Evolutionary conservation across 2,113 vertebrate genomes (phyloP).

Genomic region (Periophthalmus modestus): DNA sequence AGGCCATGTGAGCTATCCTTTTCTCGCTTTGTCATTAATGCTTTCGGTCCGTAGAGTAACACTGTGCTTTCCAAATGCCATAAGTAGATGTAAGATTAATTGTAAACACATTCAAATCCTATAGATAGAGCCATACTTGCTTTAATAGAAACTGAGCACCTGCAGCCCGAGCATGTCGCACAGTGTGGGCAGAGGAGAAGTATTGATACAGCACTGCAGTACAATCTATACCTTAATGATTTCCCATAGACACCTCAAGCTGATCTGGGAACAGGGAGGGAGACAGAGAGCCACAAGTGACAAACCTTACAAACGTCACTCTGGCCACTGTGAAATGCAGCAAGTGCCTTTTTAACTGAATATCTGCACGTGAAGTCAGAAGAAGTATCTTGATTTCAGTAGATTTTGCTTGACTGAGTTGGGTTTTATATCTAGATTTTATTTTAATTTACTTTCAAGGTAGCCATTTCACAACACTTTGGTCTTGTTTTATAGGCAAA

Average conservation of each 20-base stretch:
- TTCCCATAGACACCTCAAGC: slow-evolving; percentile 68
- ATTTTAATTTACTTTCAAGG: too few species aligned
- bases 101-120: slow-evolving; percentile 9
- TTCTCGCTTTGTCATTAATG: too few species aligned
- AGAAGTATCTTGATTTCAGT: too few species aligned
- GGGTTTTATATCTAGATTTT: too few species aligned
- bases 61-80: too few species aligned
- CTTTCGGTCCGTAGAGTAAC: too few species aligned
- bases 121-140: slow-evolving; percentile 33
- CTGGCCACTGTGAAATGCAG: background rate
- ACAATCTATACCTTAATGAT: slow-evolving; percentile 68
- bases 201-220: slow-evolving; percentile 60
- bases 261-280: slow-evolving; percentile 58
- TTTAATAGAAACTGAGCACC: slow-evolving; percentile 25
- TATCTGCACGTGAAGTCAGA: background rate
- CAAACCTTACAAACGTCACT: background rate
- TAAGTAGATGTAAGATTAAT: background rate
- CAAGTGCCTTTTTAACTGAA: background rate
- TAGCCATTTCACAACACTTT: too few species aligned
- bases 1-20: too few species aligned
- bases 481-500: too few species aligned
- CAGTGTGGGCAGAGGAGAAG: slow-evolving; percentile 26
- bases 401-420: too few species aligned
- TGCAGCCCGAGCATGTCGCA: slow-evolving; percentile 16
- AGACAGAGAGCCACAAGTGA: slow-evolving; percentile 18